Conservation (phyloP, 2,797 vertebrate species). For the Todus mexicanus region DNA sequence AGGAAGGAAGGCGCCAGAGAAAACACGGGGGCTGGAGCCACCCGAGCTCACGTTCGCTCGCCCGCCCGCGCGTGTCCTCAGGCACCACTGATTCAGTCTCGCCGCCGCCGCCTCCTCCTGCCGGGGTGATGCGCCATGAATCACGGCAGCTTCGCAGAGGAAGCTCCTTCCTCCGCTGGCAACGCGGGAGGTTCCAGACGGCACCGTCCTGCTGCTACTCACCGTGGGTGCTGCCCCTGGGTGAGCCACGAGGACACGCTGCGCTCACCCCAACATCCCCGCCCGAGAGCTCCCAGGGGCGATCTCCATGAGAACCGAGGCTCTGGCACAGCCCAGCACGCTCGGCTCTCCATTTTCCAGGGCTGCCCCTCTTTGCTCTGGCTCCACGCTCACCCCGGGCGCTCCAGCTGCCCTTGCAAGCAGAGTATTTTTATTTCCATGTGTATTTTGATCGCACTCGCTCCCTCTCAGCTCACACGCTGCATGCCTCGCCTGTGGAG, state of each 20-base stretch:
- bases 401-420: not conserved
- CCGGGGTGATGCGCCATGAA: not conserved
- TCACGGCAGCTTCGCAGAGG: not conserved
- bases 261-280: accelerated
- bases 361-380: not conserved
- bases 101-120: not conserved
- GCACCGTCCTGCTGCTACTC: not conserved
- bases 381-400: accelerated
- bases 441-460: not conserved
- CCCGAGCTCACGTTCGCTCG: not conserved
- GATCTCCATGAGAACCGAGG: not conserved
- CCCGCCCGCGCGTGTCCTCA: not conserved
- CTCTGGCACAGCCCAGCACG: accelerated
- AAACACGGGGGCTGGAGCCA: not conserved
- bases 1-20: not conserved
- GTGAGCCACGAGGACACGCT: accelerated
- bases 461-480: not conserved
- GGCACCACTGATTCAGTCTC: slow-evolving; percentile 20
- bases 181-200: not conserved
- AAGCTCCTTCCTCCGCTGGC: not conserved
- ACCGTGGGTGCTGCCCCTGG: not conserved
- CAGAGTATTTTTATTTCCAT: not conserved
- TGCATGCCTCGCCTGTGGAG: accelerated
- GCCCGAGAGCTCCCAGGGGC: accelerated
- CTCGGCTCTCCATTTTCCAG: not conserved